phyloP scores from a whole-genome alignment of 2,113 vertebrate species.

The Actenoides hombroni region DNA sequence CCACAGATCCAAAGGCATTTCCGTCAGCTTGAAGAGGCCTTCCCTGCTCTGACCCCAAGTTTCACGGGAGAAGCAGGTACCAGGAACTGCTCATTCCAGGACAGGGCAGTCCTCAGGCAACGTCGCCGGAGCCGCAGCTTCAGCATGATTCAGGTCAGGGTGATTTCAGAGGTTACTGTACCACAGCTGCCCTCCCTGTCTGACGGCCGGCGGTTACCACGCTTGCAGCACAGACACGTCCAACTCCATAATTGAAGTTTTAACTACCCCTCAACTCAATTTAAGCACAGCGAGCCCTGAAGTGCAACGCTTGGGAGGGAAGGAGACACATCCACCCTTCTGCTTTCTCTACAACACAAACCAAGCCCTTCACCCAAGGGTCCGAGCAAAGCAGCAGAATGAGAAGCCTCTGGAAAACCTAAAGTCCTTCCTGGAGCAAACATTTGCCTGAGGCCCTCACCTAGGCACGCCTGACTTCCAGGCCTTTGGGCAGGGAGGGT shows the following conservation, averaged over 20 bases:
- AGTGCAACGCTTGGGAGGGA: not conserved
- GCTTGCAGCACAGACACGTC: not conserved
- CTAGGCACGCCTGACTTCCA: not conserved
- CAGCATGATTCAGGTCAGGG: conserved; percentile 3
- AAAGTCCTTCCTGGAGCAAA: not conserved
- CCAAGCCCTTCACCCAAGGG: not conserved
- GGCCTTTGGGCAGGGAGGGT: not conserved
- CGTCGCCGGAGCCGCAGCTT: not conserved
- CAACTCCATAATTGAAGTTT: conserved; percentile 31
- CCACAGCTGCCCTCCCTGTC: not conserved
- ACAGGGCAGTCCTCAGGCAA: conserved; percentile 22
- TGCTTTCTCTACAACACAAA: not conserved
- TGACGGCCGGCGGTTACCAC: not conserved
- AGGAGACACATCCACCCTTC: not conserved
- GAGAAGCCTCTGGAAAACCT: not conserved
- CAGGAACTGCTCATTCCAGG: conserved; percentile 43
- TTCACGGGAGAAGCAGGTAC: not conserved
- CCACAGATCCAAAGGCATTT: not conserved
- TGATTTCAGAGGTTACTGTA: conserved; percentile 27
- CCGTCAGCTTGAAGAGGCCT: not conserved
- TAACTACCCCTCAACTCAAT: not conserved
- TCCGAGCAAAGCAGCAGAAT: not conserved
- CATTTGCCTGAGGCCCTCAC: not conserved
- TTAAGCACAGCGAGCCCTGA: not conserved
- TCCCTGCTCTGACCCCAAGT: not conserved